Evolutionary conservation across 2,797 vertebrate genomes (phyloP), one percentile per base, ranked within the genome.

Genomic region (Lateolabrax maculatus): DNA sequence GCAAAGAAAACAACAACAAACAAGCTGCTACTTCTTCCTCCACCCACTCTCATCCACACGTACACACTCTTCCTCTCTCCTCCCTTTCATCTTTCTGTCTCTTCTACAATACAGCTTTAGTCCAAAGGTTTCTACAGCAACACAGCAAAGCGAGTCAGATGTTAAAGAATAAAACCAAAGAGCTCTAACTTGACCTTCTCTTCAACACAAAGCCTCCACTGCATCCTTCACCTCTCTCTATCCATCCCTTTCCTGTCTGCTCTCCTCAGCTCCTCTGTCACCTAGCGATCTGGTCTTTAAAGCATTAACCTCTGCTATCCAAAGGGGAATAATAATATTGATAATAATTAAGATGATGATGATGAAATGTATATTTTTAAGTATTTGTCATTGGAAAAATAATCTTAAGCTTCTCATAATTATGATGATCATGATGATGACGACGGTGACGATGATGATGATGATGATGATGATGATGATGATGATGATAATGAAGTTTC

Each of bases 341-440:
- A 90, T 87, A 86, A 93, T 94, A 75, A 92, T 92, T 85, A 94
- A 88, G 80, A 95, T 90, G 82, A 94, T 89, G 84, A 94, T 90
- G 93, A 96, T 95, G 92, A 95, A 95, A 95, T 96, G 95, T 97
- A 96, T 97, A 96, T 97, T 97, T 97, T 97, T 96, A 95, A 96
- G 94, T 96, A 96, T 96, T 96, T 96, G 95, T 96, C 95, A 94
- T 95, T 95, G 95, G 92, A 90, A 93, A 90, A 91, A 84, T 90
- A 95, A 94, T 93, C 95, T 94, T 95, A 94, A 95, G 88, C 94
- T 95, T 96, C 95, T 94, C 93, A 93, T 94, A 90, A 93, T 90
- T 93, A 92, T 93, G 89, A 91, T 91, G 90, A 90, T 89, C 82
- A 93, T 75, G 72, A 89, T 67, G 85, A 87, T 53, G 85, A 91